Conservation (phyloP, 1,140 invertebrate species). For the Pinna nobilis region DNA sequence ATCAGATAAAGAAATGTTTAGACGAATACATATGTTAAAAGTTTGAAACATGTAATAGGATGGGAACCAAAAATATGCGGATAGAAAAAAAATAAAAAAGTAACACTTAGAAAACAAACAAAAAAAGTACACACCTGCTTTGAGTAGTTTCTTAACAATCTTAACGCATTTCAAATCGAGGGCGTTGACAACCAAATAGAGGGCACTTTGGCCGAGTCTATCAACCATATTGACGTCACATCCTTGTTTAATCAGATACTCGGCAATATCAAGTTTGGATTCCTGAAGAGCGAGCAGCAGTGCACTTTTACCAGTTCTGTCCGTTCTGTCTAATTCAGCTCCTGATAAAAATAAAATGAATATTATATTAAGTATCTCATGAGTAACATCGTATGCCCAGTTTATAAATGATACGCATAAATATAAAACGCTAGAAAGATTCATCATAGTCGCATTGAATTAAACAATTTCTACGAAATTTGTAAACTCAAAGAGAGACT, state of each 20-base stretch:
- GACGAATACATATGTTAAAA: background rate
- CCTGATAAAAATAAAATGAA: slow-evolving; percentile 10
- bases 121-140: slow-evolving; percentile 16
- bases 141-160: slow-evolving; percentile 21
- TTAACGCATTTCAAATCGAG: slow-evolving; percentile 19
- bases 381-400: background rate
- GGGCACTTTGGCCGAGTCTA: slow-evolving; percentile 25
- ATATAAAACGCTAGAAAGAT: background rate
- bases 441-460: background rate
- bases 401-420: background rate
- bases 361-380: background rate
- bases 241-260: slow-evolving; percentile 27
- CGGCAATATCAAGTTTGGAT: background rate
- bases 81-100: too few species aligned
- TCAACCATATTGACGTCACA: slow-evolving; percentile 32
- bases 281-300: slow-evolving; percentile 22
- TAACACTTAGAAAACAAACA: background rate
- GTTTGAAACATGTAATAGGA: too few species aligned
- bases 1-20: background rate
- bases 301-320: slow-evolving; percentile 30
- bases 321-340: slow-evolving; percentile 7
- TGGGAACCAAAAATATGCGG: too few species aligned
- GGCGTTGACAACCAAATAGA: slow-evolving; percentile 18
- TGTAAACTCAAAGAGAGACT: background rate
- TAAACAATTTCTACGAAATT: background rate